Evolutionary conservation across 2,888 invertebrate species (phyloP).

Genomic region (Synergus itoensis): DNA sequence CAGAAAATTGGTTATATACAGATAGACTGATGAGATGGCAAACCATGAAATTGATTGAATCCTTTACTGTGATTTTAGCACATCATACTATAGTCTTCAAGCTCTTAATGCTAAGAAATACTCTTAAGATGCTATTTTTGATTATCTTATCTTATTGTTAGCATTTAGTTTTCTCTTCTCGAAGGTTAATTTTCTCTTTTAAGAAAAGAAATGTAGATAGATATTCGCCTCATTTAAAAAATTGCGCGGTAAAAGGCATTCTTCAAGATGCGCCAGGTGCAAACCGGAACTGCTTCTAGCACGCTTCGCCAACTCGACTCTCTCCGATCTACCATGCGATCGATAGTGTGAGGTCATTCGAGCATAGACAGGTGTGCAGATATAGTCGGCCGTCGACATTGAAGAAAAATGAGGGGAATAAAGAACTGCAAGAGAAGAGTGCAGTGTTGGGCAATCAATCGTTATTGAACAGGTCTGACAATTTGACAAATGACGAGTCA

Average conservation of each 20-base stretch:
- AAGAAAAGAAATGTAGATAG: neutral
- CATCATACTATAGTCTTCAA: neutral
- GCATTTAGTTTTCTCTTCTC: neutral
- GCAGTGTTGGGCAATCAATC: slow-evolving; percentile 33
- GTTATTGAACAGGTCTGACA: slow-evolving; percentile 25
- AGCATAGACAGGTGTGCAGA: slow-evolving; percentile 34
- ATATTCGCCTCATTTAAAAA: neutral
- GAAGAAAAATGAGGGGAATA: slow-evolving; percentile 37
- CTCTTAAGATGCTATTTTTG: too few relatives aligned
- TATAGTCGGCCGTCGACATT: slow-evolving; percentile 23
- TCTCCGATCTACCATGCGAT: slow-evolving; percentile 5
- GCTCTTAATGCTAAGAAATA: neutral
- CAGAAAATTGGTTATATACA: slow-evolving; percentile 53
- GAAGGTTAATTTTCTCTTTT: neutral
- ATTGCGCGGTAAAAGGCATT: neutral
- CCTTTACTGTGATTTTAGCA: neutral
- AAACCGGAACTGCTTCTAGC: slow-evolving; percentile 18
- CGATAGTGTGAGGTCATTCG: slow-evolving; percentile 27
- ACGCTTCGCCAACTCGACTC: slow-evolving; percentile 6
- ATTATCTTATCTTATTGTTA: too few relatives aligned
- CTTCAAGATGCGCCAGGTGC: slow-evolving; percentile 22
- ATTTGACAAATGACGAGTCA: slow-evolving; percentile 35
- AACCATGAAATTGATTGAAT: neutral
- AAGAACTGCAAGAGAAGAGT: slow-evolving; percentile 34
- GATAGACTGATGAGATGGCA: slow-evolving; percentile 32